Percentiles rank a stretch among this genome's conserved stretches.
phyloP scores from a whole-genome alignment of 2,797 vertebrate species.

The Oreortyx pictus region DNA sequence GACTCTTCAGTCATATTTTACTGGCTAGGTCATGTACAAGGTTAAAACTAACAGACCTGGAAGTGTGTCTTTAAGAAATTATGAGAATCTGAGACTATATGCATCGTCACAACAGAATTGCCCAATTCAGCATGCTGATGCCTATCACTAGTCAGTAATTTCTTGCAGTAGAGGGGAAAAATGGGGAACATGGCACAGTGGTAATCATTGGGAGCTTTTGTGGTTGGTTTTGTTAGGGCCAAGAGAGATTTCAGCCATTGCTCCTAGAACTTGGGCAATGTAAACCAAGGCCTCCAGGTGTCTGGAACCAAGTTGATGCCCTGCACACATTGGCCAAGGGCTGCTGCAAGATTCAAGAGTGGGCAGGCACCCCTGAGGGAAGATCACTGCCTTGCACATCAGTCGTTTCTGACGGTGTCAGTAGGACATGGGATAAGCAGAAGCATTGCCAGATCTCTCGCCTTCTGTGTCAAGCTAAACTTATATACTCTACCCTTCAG shows the following conservation, averaged over 20 bases:
- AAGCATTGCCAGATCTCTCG: not conserved
- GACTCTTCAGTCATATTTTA: not conserved
- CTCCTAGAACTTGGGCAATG: not conserved
- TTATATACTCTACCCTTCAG: not conserved
- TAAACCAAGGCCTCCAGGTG: not conserved
- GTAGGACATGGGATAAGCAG: not conserved
- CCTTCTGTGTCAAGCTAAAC: not conserved
- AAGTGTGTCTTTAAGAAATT: not conserved
- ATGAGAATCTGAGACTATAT: not conserved
- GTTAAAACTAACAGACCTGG: constrained; percentile 5
- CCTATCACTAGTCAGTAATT: not conserved
- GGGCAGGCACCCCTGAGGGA: rapidly evolving
- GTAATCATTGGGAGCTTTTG: not conserved
- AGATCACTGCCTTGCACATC: rapidly evolving
- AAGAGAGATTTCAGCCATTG: not conserved
- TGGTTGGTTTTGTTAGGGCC: not conserved
- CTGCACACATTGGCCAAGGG: rapidly evolving
- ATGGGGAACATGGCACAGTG: not conserved
- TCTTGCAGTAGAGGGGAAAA: not conserved
- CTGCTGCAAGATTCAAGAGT: not conserved
- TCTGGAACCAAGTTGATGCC: not conserved
- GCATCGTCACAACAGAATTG: not conserved
- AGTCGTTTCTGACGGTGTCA: not conserved
- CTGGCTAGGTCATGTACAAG: not conserved
- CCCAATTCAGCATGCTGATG: not conserved